Evolutionary conservation across 2,797 vertebrate genomes (phyloP).

Genomic region (Parotocinclus haroldoi): DNA sequence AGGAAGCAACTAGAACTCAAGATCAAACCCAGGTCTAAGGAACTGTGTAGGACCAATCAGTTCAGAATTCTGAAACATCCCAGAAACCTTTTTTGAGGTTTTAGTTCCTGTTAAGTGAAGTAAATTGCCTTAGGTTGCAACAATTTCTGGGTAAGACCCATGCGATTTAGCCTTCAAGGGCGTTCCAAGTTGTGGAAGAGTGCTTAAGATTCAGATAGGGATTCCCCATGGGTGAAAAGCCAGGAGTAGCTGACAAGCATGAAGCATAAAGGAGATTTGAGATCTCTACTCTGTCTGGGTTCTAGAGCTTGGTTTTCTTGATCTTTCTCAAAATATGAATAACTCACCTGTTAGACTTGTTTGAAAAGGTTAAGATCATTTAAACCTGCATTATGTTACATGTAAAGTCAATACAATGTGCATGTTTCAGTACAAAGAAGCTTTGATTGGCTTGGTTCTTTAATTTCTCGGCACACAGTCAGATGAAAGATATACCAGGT

Average conservation of each 20-base stretch:
- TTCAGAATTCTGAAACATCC: too few relatives aligned
- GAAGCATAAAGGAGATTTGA: too few relatives aligned
- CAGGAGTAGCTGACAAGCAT: background rate
- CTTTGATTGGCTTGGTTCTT: slow-evolving; percentile 11
- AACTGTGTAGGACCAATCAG: too few relatives aligned
- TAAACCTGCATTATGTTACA: background rate
- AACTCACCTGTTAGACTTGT: background rate
- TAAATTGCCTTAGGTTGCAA: background rate
- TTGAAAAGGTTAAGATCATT: background rate
- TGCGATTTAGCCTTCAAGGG: background rate
- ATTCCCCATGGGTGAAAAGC: background rate
- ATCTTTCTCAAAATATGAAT: background rate
- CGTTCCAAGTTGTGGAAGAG: background rate
- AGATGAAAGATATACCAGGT: slow-evolving; percentile 16
- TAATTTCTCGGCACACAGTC: slow-evolving; percentile 8
- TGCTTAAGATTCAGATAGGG: background rate
- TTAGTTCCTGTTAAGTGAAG: background rate
- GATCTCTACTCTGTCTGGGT: too few relatives aligned
- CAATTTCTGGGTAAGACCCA: background rate
- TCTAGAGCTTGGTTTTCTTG: too few relatives aligned
- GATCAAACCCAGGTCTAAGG: too few relatives aligned
- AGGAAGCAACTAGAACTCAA: too few relatives aligned
- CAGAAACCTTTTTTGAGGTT: too few relatives aligned
- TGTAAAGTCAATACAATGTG: background rate
- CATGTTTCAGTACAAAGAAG: slow-evolving; percentile 3